Evolutionary conservation across 2,888 invertebrate genomes (phyloP).

Genomic region (Nomada ruficornis): DNA sequence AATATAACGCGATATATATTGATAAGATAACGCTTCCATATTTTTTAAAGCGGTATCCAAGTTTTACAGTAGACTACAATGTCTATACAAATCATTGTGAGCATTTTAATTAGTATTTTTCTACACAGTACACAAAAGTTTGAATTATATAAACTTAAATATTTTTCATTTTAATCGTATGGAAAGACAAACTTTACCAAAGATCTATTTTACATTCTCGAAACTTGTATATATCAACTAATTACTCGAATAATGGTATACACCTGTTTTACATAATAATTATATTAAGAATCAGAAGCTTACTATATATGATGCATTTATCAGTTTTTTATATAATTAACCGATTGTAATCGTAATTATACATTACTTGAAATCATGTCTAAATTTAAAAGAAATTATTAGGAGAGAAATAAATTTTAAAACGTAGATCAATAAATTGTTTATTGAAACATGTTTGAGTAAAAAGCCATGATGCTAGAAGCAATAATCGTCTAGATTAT

Average conservation of each 20-base stretch:
- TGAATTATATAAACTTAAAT: constrained; percentile 22
- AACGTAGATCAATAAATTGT: constrained; percentile 59
- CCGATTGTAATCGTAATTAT: constrained; percentile 14
- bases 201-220: constrained; percentile 68
- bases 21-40: constrained; percentile 14
- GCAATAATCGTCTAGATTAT: constrained; percentile 40
- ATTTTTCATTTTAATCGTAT: constrained; percentile 37
- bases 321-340: constrained; percentile 18
- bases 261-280: constrained; percentile 27
- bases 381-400: constrained; percentile 19
- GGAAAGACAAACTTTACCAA: constrained; percentile 64
- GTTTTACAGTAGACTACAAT: constrained; percentile 15
- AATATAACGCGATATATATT: constrained; percentile 3
- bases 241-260: constrained; percentile 26
- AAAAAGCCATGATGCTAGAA: constrained; percentile 46
- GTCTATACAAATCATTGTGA: constrained; percentile 52
- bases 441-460: constrained; percentile 59
- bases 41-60: constrained; percentile 19
- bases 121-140: constrained; percentile 21
- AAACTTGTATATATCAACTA: constrained; percentile 52
- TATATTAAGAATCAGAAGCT: constrained; percentile 4
- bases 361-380: constrained; percentile 28
- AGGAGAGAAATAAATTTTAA: constrained; percentile 64
- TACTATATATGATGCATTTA: constrained; percentile 9
- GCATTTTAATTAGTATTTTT: constrained; percentile 30